A percentile compares a stretch with the other conserved stretches of the same genome.
Evolutionary conservation across 2,888 invertebrate species (phyloP).

Genomic region (Oscheius sp.): DNA sequence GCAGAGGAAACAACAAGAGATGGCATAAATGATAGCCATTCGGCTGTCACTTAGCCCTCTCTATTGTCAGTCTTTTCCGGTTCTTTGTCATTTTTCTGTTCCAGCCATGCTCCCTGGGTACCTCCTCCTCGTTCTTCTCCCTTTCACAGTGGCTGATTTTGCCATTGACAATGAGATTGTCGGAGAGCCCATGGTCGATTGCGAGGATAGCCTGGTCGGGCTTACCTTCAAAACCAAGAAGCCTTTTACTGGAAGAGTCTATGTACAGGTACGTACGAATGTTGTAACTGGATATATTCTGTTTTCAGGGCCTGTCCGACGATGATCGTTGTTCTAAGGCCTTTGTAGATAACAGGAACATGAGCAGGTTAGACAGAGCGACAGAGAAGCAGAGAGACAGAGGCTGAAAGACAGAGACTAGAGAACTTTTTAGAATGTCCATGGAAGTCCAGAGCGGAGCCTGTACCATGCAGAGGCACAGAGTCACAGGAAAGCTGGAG

Average conservation of each 20-base stretch:
- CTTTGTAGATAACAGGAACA: constrained; percentile 67
- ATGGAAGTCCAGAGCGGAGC: constrained; percentile 67
- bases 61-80: background rate
- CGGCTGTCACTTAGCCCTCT: constrained; percentile 33
- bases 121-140: background rate
- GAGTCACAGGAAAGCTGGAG: constrained; percentile 67
- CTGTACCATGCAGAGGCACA: constrained; percentile 68
- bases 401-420: background rate
- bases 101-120: background rate
- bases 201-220: constrained; percentile 66
- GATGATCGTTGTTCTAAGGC: constrained; percentile 65
- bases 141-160: constrained; percentile 2
- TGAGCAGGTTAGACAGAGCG: constrained; percentile 47
- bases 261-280: constrained; percentile 43
- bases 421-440: constrained; percentile 47
- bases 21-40: constrained; percentile 37
- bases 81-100: background rate
- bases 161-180: constrained; percentile 65
- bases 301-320: constrained; percentile 64
- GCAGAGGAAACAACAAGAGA: constrained; percentile 34
- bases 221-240: constrained; percentile 70
- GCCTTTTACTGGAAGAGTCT: constrained; percentile 69
- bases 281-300: background rate
- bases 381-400: too few relatives aligned
- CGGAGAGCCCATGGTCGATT: constrained; percentile 64